Evolutionary conservation across 1,140 invertebrate species (phyloP), one percentile per base, ranked within the genome.

Genomic region (Yoshiicerus persimilis): DNA sequence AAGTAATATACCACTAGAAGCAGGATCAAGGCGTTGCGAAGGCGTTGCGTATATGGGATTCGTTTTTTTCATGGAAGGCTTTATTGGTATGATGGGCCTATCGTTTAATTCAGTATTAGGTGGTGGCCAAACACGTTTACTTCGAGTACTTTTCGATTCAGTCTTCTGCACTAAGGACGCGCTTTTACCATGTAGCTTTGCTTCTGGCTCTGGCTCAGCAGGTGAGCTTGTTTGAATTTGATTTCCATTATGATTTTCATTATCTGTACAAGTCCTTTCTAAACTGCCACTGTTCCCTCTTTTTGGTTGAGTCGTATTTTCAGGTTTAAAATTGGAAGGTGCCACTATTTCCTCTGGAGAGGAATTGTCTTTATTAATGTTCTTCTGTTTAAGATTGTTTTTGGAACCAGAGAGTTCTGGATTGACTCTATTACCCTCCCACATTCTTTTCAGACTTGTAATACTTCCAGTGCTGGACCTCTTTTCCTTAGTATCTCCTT

Each of bases 381-480:
- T 87, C 62, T 87, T 87, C 56, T 66, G 89, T 80, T 80, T 80
- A 30, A 87, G 36, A 77, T 88, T 88, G 47, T 86, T 86, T 27
- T 86, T 86, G 25, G 34, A 56, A 38, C 36, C 56, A 11, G 34
- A 38, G 10, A 38, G 11, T 23, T 56, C 70, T 39, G 62, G 77
- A 30, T 88, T 84, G 23, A 25, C 87, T 62, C 86, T 10, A 41
- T 84, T 92, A 87, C 38, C 92, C 93, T 97, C 97, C 97, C 97
- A 98, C 32, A 98, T 93, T 92, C 97, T 97, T 92, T 98, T 98
- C 89, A 98, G 93, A 92, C 96, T 98, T 92, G 95, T 97, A 91
- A 98, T 98, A 93, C 97, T 97, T 84, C 97, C 97, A 39, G 97
- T 97, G 92, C 97, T 98, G 83, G 96, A 95, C n/a, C 97, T 93